phyloP scores from a whole-genome alignment of 2,797 vertebrate species.

The Peromyscus attwateri region DNA sequence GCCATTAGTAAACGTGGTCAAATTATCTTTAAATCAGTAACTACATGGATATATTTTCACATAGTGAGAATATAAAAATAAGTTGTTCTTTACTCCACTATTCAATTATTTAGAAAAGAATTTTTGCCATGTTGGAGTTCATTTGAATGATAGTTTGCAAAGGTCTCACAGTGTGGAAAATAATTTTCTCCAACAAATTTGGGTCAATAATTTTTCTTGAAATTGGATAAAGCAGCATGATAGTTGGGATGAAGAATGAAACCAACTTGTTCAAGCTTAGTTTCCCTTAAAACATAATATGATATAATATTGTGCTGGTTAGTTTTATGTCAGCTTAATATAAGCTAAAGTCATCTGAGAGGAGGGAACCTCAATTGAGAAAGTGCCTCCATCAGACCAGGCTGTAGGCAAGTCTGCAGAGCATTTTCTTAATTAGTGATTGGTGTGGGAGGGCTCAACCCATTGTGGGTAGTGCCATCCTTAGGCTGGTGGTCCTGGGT shows the following conservation, averaged over 20 bases:
- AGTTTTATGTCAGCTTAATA: background rate
- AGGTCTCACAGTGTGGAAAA: constrained; percentile 63
- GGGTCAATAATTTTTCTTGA: constrained; percentile 73
- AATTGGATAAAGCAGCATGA: constrained; percentile 75
- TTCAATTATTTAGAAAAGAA: constrained; percentile 71
- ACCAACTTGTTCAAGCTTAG: constrained; percentile 64
- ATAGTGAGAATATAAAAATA: constrained; percentile 63
- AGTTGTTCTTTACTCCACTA: constrained; percentile 69
- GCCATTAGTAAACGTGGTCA: constrained; percentile 59
- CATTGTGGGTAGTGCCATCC: no score
- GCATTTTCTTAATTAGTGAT: background rate
- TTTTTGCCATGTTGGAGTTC: constrained; percentile 65
- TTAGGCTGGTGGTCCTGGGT: background rate
- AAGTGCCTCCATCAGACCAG: background rate
- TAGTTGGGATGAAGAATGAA: constrained; percentile 49
- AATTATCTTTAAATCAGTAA: constrained; percentile 67
- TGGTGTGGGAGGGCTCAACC: no score
- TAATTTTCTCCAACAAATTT: constrained; percentile 70
- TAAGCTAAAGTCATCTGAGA: background rate
- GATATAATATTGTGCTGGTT: background rate
- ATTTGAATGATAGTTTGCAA: constrained; percentile 66
- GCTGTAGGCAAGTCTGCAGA: background rate
- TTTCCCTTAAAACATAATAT: constrained; percentile 77
- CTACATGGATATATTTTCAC: constrained; percentile 70
- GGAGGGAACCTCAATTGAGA: background rate